Conservation (phyloP, 1,140 invertebrate genomes). For the Drosophila tani region DNA sequence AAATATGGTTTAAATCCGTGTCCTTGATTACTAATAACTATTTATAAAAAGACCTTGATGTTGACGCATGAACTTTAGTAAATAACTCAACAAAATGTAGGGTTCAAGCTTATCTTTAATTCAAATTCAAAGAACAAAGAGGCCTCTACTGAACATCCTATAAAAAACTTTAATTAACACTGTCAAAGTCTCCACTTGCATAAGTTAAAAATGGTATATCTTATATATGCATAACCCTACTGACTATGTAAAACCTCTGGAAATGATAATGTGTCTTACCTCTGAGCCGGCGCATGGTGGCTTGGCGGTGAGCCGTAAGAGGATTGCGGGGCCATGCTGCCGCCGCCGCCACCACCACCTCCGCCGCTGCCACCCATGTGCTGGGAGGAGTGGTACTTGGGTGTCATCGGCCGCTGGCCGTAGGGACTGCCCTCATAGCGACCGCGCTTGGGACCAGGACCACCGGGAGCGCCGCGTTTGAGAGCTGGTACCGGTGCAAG, state of each 20-base stretch:
- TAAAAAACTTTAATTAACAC: constrained; percentile 13
- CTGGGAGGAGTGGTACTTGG: constrained; percentile 76
- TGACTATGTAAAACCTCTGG: not conserved
- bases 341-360: constrained; percentile 42
- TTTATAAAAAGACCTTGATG: too few relatives aligned
- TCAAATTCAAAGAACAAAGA: not conserved
- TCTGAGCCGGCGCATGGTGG: constrained; percentile 71
- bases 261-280: constrained; percentile 53
- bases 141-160: not conserved
- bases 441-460: constrained; percentile 82
- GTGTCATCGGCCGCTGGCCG: constrained; percentile 77
- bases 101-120: not conserved
- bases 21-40: too few relatives aligned
- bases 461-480: constrained; percentile 83
- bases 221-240: constrained; percentile 4
- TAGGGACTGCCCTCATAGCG: constrained; percentile 82
- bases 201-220: constrained; percentile 5
- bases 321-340: constrained; percentile 53
- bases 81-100: not conserved
- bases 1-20: too few relatives aligned
- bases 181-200: not conserved
- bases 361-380: constrained; percentile 62
- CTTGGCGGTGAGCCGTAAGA: constrained; percentile 71
- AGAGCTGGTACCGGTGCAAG: constrained; percentile 82
- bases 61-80: not conserved